phyloP scores from a whole-genome alignment of 2,113 vertebrate species.

The Corythaeola cristata region DNA sequence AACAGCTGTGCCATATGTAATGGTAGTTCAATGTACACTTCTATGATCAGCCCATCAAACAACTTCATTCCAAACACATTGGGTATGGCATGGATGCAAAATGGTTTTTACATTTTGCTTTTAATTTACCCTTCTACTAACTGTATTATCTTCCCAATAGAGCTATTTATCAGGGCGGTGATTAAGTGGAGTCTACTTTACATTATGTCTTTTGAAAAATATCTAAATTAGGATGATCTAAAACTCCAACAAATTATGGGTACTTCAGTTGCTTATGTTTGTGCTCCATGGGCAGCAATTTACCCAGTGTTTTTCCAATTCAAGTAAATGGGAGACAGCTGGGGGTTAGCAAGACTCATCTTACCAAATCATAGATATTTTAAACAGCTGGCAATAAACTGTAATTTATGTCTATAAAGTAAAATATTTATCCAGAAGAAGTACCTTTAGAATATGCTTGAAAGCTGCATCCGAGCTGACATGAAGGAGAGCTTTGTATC shows the following conservation, averaged over 20 bases:
- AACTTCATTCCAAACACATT: background rate
- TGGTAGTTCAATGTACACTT: background rate
- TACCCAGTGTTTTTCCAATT: slow-evolving; percentile 63
- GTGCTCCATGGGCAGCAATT: slow-evolving; percentile 59
- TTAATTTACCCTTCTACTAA: slow-evolving; percentile 37
- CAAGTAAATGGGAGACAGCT: slow-evolving; percentile 65
- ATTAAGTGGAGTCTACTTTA: slow-evolving; percentile 49
- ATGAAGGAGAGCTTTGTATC: slow-evolving; percentile 57
- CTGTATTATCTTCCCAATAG: slow-evolving; percentile 29
- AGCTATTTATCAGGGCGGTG: slow-evolving; percentile 11
- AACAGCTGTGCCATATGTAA: background rate
- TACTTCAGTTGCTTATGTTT: slow-evolving; percentile 65
- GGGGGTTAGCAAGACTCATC: slow-evolving; percentile 59
- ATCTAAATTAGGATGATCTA: slow-evolving; percentile 61
- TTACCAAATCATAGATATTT: slow-evolving; percentile 70
- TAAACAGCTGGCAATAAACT: slow-evolving; percentile 66
- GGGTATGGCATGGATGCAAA: background rate
- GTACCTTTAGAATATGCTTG: slow-evolving; percentile 51
- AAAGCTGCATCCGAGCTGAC: slow-evolving; percentile 38
- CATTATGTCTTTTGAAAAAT: slow-evolving; percentile 57
- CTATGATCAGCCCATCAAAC: background rate
- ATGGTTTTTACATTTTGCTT: background rate
- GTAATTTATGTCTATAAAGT: slow-evolving; percentile 62
- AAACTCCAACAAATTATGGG: slow-evolving; percentile 59
- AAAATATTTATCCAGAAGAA: slow-evolving; percentile 64